Base-by-base conservation (phyloP, 1,140 invertebrate species). In the Thereuonema tuberculata region DNA sequence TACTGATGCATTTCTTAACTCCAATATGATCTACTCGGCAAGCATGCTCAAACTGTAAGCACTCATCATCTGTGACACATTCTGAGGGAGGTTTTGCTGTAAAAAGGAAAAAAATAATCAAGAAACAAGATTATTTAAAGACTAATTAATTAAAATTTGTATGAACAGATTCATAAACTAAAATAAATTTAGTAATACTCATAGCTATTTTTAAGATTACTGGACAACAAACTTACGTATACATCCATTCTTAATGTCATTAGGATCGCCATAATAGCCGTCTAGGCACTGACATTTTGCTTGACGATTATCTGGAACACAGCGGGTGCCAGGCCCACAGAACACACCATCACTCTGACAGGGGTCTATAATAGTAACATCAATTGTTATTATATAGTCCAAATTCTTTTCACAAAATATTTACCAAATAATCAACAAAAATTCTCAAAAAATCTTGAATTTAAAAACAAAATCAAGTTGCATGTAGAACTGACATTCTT, bases 221-320 rank as follows among this genome's bases (percentile, higher is more conserved):
- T n/a, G n/a, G n/a, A n/a, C n/a, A n/a, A 37, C 17, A 5, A 20
- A 59, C 37, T 50, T 59, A 59, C 57, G 49, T 43, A 55, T 55
- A 28, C 59, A 60, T 53, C 59, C 59, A 20, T 27, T 56, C 2
- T 5, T 3, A 5, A 31, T 49, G 23, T 60, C 50, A 25, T 60
- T 60, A n/a, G 89, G 88, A 75, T 93, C 93, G 1, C 89, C 89
- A 47, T 83, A 80, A 68, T 84, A 86, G 28, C 89, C 88, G 70
- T 88, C 84, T 3, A 83, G 78, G 68, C 90, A 94, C 69, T 86
- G 85, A 69, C 90, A 94, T 1, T 88, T 90, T n/a, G 88, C 86
- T 21, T 89, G 89, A 28, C 81, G 88, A 69, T 86, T 85, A 68
- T 85, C 81, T 69, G 92, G 92, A 2, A 92, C 77, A 68, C 91